phyloP scores from a whole-genome alignment of 1,140 invertebrate species.

The Odontomachus brunneus region DNA sequence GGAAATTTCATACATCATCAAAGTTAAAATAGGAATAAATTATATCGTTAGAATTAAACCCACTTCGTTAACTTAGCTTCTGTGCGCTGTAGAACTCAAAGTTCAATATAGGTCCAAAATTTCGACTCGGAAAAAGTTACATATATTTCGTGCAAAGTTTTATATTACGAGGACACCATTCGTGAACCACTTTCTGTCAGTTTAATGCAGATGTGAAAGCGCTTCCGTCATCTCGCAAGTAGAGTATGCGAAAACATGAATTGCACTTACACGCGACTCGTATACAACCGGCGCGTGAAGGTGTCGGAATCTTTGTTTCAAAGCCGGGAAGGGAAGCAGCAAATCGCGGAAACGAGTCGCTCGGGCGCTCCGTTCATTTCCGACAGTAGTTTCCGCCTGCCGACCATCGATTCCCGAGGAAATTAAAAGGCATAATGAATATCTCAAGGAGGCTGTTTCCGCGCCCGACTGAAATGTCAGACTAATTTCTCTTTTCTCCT shows the following conservation, averaged over 20 bases:
- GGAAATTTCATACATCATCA: too few relatives aligned
- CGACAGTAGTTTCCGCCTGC: slow-evolving; percentile 73
- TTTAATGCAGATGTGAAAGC: neutral
- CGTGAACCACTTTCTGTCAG: neutral
- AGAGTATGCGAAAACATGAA: neutral
- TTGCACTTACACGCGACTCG: neutral
- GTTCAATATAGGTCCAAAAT: too few relatives aligned
- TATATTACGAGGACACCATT: neutral
- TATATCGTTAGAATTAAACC: too few relatives aligned
- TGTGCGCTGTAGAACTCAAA: too few relatives aligned
- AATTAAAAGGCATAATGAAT: slow-evolving; percentile 63
- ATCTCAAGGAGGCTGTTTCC: slow-evolving; percentile 14
- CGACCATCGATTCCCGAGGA: slow-evolving; percentile 58
- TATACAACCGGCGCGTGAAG: neutral
- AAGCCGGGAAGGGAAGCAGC: slow-evolving; percentile 11
- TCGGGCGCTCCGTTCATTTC: slow-evolving; percentile 76
- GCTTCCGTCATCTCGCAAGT: neutral
- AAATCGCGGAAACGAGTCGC: slow-evolving; percentile 48
- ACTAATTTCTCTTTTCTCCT: neutral
- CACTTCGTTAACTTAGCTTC: too few relatives aligned
- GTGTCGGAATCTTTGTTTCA: slow-evolving; percentile 29
- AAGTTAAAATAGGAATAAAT: too few relatives aligned
- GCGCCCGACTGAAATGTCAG: neutral
- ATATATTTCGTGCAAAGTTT: too few relatives aligned
- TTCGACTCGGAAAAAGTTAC: too few relatives aligned